These are phyloP conservation scores for Oncorhynchus clarkii DNA, from an alignment of 2,113 vertebrate species.

Conservation along the genomic window DNA sequence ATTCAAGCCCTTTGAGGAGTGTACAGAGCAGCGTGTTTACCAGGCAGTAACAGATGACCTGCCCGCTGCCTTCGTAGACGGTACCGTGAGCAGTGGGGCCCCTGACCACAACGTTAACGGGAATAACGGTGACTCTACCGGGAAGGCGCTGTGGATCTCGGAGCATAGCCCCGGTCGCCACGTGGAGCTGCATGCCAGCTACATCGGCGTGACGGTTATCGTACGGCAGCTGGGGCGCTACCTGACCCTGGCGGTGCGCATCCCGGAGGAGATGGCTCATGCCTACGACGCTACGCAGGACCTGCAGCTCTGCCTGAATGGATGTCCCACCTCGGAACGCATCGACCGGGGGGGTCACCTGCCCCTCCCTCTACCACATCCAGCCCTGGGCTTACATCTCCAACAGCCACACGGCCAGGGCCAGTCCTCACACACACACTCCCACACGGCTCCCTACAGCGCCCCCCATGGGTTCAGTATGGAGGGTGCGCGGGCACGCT, in stretches of 20 bases:
- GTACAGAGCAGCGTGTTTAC: conserved; percentile 96
- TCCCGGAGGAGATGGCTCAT: conserved; percentile 86
- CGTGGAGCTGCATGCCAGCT: conserved; percentile 86
- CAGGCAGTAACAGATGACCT: conserved; percentile 92
- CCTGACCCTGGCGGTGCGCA: conserved; percentile 88
- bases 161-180: conserved; percentile 82
- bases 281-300: conserved; percentile 89
- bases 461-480: conserved; percentile 62
- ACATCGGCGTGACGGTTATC: conserved; percentile 89
- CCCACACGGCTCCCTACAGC: conserved; percentile 46
- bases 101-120: conserved; percentile 59
- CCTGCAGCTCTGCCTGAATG: conserved; percentile 92
- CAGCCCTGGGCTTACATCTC: conserved; percentile 68
- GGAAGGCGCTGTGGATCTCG: conserved; percentile 83
- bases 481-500: conserved; percentile 81
- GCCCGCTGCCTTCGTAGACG: conserved; percentile 92
- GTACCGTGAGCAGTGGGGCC: conserved; percentile 80
- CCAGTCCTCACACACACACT: conserved; percentile 37
- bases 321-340: conserved; percentile 86
- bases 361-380: conserved; percentile 44
- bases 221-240: conserved; percentile 89
- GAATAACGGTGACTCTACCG: conserved; percentile 66
- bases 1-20: conserved; percentile 91
- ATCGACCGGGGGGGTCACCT: conserved; percentile 82
- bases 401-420: conserved; percentile 50